phyloP scores from a whole-genome alignment of 2,797 vertebrate genomes.

The Myioborus melanocephalus region DNA sequence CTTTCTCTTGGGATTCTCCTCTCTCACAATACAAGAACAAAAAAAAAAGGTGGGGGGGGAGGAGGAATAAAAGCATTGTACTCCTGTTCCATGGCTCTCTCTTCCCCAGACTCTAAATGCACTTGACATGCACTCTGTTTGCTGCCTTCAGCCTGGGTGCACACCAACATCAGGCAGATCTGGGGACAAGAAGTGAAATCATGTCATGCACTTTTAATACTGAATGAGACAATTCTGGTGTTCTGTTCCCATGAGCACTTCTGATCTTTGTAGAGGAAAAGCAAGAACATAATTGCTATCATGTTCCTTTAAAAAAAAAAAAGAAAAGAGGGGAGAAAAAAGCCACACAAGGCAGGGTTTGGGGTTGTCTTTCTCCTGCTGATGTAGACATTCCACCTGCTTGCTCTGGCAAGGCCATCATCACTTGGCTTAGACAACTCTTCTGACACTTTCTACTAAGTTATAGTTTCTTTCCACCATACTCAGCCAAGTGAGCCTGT shows the following conservation, averaged over 20 bases:
- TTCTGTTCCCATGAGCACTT: neutral
- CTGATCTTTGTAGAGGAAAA: neutral
- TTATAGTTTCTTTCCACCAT: neutral
- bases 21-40: neutral
- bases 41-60: neutral
- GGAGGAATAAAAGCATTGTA: neutral
- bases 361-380: neutral
- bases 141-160: neutral
- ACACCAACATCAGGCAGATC: neutral
- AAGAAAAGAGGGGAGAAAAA: neutral
- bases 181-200: neutral
- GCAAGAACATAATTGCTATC: neutral
- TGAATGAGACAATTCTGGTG: neutral
- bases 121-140: neutral
- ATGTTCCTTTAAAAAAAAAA: neutral
- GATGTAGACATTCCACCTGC: neutral
- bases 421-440: neutral
- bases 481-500: neutral
- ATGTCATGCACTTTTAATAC: neutral
- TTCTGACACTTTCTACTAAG: neutral
- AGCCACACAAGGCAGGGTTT: neutral
- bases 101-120: neutral
- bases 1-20: constrained; percentile 56
- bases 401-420: neutral
- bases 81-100: neutral